Base-by-base conservation (phyloP, 2,888 invertebrate genomes). In the Cinara cedri region DNA sequence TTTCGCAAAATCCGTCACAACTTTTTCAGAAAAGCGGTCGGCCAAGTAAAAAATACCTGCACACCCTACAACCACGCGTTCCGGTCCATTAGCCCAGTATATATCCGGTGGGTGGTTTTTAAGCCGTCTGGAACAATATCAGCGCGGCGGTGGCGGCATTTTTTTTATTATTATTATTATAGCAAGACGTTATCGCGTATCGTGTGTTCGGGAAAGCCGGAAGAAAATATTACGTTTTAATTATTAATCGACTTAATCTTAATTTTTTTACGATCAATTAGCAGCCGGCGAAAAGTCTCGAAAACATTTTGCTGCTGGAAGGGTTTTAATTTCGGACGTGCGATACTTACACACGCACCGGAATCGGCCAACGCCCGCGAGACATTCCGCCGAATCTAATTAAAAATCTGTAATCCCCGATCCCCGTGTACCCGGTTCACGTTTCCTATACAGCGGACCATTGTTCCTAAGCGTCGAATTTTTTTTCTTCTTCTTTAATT, bases 341-440 rank as follows among this genome's bases (percentile, higher is more conserved):
- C 13, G 51, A 42, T 21, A 11, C 1, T 10, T 10, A 19, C 14
- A 3, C 34, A 54, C 16, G n/a, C 60, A 2, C 13, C 24, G 3
- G 26, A 26, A 16, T 16, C 42, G 42, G 51, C 1, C 3, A 51
- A 34, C 68, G 8, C 49, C 16, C 42, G 16, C 14, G 21, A 55
- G 42, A 46, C 26, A 60, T 60, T 46, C 42, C 16, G 46, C 24
- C n/a, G 49, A 24, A 46, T 66, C 75, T 76, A 76, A 76, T 76
- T 76, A 76, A 66, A 76, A 76, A 76, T 76, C 75, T n/a, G 42
- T 75, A 75, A 75, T 75, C 63, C 75, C n/a, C 1, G 21, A 13
- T 16, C 3, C 16, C 21, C 21, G 9, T 44, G 13, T 16, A 49
- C 49, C 34, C 4, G 14, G 1, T 19, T 16, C 6, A n/a, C 21